These are phyloP conservation scores for Apoderus coryli DNA, from an alignment of 2,888 invertebrate species.

Conservation along the genomic window DNA sequence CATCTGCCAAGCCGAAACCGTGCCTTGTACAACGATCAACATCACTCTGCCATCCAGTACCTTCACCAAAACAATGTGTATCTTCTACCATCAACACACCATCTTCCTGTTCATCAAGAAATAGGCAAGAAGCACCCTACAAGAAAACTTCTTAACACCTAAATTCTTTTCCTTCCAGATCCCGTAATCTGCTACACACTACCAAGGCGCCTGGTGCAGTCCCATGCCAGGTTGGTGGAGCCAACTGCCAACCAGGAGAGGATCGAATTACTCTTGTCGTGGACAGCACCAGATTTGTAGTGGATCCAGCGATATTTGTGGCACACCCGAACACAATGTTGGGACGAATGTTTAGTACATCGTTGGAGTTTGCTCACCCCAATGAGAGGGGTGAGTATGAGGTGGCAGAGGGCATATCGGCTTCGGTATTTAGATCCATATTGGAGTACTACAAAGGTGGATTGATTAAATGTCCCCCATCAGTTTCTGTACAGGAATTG, in stretches of 20 bases:
- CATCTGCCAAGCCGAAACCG: conserved; percentile 47
- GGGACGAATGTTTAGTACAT: conserved; percentile 95
- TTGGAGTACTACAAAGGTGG: conserved; percentile 90
- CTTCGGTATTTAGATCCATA: conserved; percentile 87
- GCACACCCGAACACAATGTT: conserved; percentile 98
- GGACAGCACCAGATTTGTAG: conserved; percentile 81
- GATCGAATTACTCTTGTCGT: conserved; percentile 88
- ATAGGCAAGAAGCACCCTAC: conserved; percentile 29
- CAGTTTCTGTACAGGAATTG: conserved; percentile 90
- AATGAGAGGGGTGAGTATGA: conserved; percentile 96
- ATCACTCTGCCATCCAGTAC: conserved; percentile 37
- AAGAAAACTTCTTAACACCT: not conserved
- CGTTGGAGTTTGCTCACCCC: conserved; percentile 79
- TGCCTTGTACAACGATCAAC: conserved; percentile 44
- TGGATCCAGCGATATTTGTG: conserved; percentile 84
- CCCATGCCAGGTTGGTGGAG: conserved; percentile 4
- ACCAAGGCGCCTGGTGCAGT: conserved; percentile 4
- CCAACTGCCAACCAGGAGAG: too few relatives aligned
- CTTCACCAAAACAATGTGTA: conserved; percentile 37
- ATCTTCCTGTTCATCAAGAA: conserved; percentile 34
- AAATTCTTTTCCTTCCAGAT: conserved; percentile 14
- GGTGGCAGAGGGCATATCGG: conserved; percentile 89
- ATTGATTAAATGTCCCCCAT: conserved; percentile 85
- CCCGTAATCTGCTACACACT: conserved; percentile 15
- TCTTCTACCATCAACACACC: too few relatives aligned